Evolutionary conservation across 2,797 vertebrate species (phyloP).

Genomic region (Cetoscarus ocellatus): DNA sequence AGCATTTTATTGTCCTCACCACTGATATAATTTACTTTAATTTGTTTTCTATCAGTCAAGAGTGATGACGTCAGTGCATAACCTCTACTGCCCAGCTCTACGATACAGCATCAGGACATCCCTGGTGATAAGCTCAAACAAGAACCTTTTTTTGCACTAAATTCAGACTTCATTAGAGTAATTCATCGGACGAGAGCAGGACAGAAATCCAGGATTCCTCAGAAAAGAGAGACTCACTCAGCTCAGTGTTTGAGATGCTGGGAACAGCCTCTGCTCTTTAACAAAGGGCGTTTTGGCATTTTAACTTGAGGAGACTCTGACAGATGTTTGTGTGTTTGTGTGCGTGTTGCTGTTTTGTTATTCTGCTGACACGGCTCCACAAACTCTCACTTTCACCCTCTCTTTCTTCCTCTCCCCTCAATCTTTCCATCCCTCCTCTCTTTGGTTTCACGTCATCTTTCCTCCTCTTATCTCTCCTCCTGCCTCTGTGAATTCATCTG

Average conservation of each 20-base stretch:
- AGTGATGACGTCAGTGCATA: too few species aligned
- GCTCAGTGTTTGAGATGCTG: conserved; percentile 23
- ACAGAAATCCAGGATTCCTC: conserved; percentile 40
- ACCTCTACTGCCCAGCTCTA: too few species aligned
- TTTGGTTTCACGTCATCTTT: background rate
- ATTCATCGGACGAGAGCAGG: conserved; percentile 22
- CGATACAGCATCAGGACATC: too few species aligned
- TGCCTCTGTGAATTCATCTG: conserved; percentile 3
- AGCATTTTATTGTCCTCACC: too few species aligned
- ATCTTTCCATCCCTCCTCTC: background rate
- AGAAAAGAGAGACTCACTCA: conserved; percentile 2
- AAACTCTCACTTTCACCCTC: conserved; percentile 2
- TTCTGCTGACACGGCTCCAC: conserved; percentile 33
- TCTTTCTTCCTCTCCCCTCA: background rate
- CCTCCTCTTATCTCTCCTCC: background rate
- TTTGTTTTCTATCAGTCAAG: too few species aligned
- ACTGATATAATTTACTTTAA: too few species aligned
- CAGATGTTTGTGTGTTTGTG: conserved; percentile 3
- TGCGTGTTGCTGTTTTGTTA: conserved; percentile 20
- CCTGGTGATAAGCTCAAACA: too few species aligned
- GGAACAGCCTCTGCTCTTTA: conserved; percentile 41
- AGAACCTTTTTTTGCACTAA: background rate
- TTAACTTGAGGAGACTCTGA: conserved; percentile 35
- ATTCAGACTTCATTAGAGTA: conserved; percentile 50
- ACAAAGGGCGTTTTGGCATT: conserved; percentile 49